Conservation (phyloP, 2,113 vertebrate genomes). For the Osmerus mordax region DNA sequence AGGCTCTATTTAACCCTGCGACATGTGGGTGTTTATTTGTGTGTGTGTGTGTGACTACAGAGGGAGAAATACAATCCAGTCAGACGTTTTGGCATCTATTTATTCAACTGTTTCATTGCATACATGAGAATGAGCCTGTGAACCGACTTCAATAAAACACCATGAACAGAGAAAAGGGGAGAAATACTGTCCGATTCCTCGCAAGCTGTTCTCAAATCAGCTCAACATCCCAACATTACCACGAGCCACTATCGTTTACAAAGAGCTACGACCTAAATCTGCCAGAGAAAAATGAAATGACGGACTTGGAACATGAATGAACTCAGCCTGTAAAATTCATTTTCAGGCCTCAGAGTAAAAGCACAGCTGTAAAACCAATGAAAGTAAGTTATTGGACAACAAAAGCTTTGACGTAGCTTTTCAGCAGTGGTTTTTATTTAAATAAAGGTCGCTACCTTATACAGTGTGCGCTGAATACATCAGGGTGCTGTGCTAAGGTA, state of each 20-base stretch:
- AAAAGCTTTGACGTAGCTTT: no score
- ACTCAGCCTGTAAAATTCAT: no score
- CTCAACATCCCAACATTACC: conserved; percentile 49
- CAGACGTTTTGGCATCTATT: conserved; percentile 64
- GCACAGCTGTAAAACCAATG: no score
- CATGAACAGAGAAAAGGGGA: conserved; percentile 48
- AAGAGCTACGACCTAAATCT: conserved; percentile 28
- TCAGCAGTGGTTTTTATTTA: no score
- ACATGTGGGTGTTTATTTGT: conserved; percentile 13
- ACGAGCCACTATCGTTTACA: conserved; percentile 45
- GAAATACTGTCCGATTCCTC: conserved; percentile 44
- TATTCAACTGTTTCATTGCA: conserved; percentile 71
- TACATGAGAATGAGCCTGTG: conserved; percentile 67
- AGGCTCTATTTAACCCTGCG: background rate
- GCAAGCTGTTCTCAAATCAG: conserved; percentile 50
- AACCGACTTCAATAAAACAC: conserved; percentile 63
- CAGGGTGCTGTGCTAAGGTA: no score
- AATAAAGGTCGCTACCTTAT: no score
- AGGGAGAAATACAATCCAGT: conserved; percentile 31
- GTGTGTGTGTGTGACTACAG: background rate
- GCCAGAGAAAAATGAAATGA: background rate
- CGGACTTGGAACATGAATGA: background rate
- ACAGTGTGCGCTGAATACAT: no score
- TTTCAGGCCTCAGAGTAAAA: no score
- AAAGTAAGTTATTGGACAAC: no score